A percentile compares a stretch with the other conserved stretches of the same genome.
phyloP scores from a whole-genome alignment of 2,888 invertebrate genomes.

The Pseudococcus jackbeardsleyi region DNA sequence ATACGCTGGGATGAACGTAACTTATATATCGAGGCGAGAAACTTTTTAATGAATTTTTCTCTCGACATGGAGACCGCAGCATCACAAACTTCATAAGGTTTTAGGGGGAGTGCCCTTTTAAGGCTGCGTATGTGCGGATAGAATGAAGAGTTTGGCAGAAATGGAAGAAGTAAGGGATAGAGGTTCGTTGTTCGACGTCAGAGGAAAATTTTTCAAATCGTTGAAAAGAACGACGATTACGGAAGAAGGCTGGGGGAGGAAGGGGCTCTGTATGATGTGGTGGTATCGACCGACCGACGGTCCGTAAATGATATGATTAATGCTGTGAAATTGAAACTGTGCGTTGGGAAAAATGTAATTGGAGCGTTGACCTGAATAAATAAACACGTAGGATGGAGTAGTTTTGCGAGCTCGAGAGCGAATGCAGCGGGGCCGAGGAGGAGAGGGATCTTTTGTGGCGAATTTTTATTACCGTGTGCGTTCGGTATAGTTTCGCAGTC shows the following conservation, averaged over 20 bases:
- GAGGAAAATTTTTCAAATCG: constrained; percentile 21
- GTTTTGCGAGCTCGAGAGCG: neutral
- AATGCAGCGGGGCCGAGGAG: neutral
- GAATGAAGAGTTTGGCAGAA: neutral
- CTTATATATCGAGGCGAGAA: neutral
- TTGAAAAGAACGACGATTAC: constrained; percentile 23
- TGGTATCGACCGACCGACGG: constrained; percentile 35
- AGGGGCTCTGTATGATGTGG: neutral
- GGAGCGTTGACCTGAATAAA: constrained; percentile 55
- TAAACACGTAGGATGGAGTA: constrained; percentile 32
- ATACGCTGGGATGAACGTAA: too few species aligned
- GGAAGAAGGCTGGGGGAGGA: neutral
- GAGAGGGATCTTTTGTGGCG: constrained; percentile 15
- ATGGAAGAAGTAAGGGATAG: neutral
- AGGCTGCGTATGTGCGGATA: neutral
- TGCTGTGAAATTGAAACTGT: constrained; percentile 46
- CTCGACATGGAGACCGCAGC: neutral
- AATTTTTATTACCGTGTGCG: constrained; percentile 37
- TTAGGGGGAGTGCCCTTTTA: neutral
- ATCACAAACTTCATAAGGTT: neutral
- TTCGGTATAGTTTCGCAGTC: constrained; percentile 2
- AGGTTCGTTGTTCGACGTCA: neutral
- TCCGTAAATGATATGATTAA: constrained; percentile 49
- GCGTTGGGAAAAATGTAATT: constrained; percentile 47
- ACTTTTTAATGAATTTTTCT: constrained; percentile 14